These are phyloP conservation scores for Perca schrenkii DNA, from an alignment of 2,113 vertebrate genomes.

Conservation along the genomic window DNA sequence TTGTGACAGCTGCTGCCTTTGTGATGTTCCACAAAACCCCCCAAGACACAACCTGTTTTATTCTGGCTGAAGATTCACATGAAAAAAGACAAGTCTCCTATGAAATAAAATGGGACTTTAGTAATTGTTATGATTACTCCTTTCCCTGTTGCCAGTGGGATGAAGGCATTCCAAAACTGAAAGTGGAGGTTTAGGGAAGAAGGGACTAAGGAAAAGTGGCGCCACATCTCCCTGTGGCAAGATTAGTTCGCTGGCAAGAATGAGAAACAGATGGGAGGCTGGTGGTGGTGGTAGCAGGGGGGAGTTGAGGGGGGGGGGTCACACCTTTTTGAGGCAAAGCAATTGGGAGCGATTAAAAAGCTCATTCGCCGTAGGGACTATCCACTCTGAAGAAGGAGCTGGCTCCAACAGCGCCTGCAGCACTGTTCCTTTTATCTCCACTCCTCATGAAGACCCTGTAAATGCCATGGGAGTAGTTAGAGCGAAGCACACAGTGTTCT, in stretches of 20 bases:
- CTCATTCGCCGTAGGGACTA: slow-evolving; percentile 58
- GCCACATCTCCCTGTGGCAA: slow-evolving; percentile 57
- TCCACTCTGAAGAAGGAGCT: slow-evolving; percentile 44
- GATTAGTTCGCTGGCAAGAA: slow-evolving; percentile 67
- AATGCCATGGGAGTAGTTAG: slow-evolving; percentile 65
- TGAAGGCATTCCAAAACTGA: slow-evolving; percentile 43
- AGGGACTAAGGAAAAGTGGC: slow-evolving; percentile 46
- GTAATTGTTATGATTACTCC: slow-evolving; percentile 78
- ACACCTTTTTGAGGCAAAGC: slow-evolving; percentile 74
- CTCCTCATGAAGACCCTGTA: slow-evolving; percentile 61
- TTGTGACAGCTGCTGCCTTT: slow-evolving; percentile 73
- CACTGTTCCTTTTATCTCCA: slow-evolving; percentile 62
- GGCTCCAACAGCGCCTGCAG: slow-evolving; percentile 61
- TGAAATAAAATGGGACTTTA: slow-evolving; percentile 54
- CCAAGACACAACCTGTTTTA: slow-evolving; percentile 66
- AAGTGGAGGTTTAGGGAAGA: slow-evolving; percentile 50
- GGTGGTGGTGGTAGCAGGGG: slow-evolving; percentile 18
- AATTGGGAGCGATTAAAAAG: slow-evolving; percentile 75
- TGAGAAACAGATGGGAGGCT: slow-evolving; percentile 68
- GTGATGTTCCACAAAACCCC: slow-evolving; percentile 66
- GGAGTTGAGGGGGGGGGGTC: background rate
- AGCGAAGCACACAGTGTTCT: slow-evolving; percentile 49
- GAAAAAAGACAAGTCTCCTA: slow-evolving; percentile 52
- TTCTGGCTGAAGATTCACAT: slow-evolving; percentile 59
- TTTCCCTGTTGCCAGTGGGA: slow-evolving; percentile 50